phyloP scores from a whole-genome alignment of 1,140 invertebrate genomes.

The Temnothorax nylanderi region DNA sequence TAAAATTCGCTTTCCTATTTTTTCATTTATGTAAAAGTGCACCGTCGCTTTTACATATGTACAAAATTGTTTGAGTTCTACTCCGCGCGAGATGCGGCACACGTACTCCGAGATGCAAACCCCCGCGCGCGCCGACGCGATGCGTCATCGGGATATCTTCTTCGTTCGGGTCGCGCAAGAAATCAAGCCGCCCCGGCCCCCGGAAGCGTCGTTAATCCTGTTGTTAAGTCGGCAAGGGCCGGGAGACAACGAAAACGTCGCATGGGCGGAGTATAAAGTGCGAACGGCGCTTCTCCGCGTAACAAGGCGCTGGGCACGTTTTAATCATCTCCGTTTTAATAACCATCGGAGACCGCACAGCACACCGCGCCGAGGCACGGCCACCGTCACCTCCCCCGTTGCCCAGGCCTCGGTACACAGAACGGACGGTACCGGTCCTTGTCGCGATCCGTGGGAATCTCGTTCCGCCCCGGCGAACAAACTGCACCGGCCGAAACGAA shows the following conservation, averaged over 20 bases:
- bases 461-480: conserved; percentile 52
- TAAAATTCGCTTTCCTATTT: not conserved
- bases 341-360: conserved; percentile 42
- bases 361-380: not conserved
- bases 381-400: not conserved
- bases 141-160: not conserved
- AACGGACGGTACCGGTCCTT: conserved; percentile 9
- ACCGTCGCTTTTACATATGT: not conserved
- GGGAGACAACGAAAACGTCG: not conserved
- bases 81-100: not conserved
- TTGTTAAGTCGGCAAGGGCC: conserved; percentile 23
- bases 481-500: conserved; percentile 63
- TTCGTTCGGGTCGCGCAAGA: conserved; percentile 1
- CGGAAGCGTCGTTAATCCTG: conserved; percentile 23
- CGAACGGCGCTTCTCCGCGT: not conserved
- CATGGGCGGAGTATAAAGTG: conserved; percentile 1
- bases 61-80: not conserved
- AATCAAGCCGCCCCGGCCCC: not conserved
- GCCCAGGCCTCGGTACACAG: conserved; percentile 25
- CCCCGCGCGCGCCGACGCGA: no score
- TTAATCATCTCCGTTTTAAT: conserved; percentile 71
- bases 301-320: conserved; percentile 30
- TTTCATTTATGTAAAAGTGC: not conserved
- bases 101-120: not conserved
- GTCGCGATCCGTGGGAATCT: conserved; percentile 58